These are phyloP conservation scores for Passerina amoena DNA, from an alignment of 2,113 vertebrate genomes.

Conservation along the genomic window DNA sequence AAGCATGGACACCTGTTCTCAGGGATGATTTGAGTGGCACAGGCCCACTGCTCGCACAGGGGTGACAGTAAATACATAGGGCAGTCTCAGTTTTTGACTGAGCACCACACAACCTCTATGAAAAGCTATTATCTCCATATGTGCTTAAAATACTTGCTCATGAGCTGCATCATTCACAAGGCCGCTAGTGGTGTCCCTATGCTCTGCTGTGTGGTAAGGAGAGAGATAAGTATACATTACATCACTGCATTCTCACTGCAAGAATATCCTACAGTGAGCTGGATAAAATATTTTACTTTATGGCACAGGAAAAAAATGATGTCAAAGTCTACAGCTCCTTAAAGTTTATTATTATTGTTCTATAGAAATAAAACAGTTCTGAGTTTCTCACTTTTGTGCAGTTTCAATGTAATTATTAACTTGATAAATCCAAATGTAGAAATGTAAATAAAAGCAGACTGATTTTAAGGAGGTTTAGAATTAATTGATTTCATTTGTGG, in stretches of 20 bases:
- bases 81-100: not conserved
- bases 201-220: not conserved
- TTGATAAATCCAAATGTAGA: not conserved
- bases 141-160: not conserved
- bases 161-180: not conserved
- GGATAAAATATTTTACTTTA: not conserved
- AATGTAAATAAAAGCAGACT: not conserved
- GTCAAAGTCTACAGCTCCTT: not conserved
- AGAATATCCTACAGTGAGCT: not conserved
- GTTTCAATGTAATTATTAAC: not conserved
- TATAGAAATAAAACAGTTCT: not conserved
- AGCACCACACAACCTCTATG: not conserved
- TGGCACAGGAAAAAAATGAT: not conserved
- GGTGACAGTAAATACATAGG: not conserved
- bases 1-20: not conserved
- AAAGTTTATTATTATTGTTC: not conserved
- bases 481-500: not conserved
- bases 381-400: not conserved
- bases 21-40: not conserved
- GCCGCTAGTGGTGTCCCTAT: not conserved
- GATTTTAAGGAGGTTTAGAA: not conserved
- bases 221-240: not conserved
- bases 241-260: not conserved
- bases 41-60: not conserved
- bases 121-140: accelerated